Evolutionary conservation across 2,113 vertebrate species (phyloP).

Genomic region (Pterophyllum scalare): DNA sequence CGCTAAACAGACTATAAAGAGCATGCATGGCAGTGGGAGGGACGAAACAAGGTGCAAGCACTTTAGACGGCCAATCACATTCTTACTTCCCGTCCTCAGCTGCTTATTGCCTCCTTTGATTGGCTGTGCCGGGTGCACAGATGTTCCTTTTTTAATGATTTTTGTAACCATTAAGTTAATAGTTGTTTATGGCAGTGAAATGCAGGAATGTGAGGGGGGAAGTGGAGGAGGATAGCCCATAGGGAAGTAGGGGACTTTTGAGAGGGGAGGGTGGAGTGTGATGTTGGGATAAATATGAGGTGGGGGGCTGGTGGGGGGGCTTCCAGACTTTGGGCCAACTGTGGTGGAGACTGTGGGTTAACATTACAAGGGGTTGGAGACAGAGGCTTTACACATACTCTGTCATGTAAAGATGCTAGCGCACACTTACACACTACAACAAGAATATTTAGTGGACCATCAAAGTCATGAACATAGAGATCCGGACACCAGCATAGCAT

Average conservation of each 20-base stretch:
- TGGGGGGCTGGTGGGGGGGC: slow-evolving; percentile 40
- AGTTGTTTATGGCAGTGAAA: slow-evolving; percentile 86
- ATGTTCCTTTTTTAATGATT: slow-evolving; percentile 83
- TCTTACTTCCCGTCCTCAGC: slow-evolving; percentile 6
- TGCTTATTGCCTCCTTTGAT: slow-evolving; percentile 53
- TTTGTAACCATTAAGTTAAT: slow-evolving; percentile 84
- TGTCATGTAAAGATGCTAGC: slow-evolving; percentile 44
- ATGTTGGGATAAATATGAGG: slow-evolving; percentile 46
- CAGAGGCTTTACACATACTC: slow-evolving; percentile 53
- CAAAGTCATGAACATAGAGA: slow-evolving; percentile 15
- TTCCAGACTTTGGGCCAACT: slow-evolving; percentile 59
- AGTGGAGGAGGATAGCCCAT: slow-evolving; percentile 44
- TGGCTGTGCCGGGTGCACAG: slow-evolving; percentile 73
- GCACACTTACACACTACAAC: slow-evolving; percentile 32
- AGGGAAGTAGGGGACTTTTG: slow-evolving; percentile 33
- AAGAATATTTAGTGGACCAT: slow-evolving; percentile 34
- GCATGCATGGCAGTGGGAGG: slow-evolving; percentile 67
- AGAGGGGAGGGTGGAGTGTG: neutral
- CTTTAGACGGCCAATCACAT: slow-evolving; percentile 67
- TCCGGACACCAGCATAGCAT: neutral
- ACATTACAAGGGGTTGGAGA: slow-evolving; percentile 62
- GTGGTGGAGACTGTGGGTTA: slow-evolving; percentile 70
- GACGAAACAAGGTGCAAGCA: slow-evolving; percentile 71
- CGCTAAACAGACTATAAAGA: slow-evolving; percentile 80
- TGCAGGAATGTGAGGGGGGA: slow-evolving; percentile 78